Evolutionary conservation across 2,888 invertebrate genomes (phyloP), one percentile per base, ranked within the genome.

Genomic region (Nesidiocoris tenuis): DNA sequence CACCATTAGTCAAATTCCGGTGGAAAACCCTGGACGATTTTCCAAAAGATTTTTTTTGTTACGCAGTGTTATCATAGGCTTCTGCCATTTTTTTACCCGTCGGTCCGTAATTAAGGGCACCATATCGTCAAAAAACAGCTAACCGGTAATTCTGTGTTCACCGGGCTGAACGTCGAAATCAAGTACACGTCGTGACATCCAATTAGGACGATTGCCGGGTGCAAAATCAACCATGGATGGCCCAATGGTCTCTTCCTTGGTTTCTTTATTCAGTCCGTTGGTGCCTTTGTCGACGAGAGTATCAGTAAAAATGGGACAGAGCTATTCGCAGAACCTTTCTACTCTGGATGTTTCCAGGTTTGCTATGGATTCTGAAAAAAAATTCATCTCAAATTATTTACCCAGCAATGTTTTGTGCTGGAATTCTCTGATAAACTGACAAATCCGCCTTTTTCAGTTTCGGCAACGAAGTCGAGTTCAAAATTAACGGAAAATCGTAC

Each of bases 401-500:
- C n/a, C n/a, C 59, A 18, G 5, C 3, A 59, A 16, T 17, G 3
- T 59, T n/a, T 18, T n/a, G n/a, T n/a, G n/a, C n/a, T n/a, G n/a
- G n/a, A n/a, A n/a, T n/a, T n/a, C n/a, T n/a, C n/a, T n/a, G n/a
- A n/a, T n/a, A n/a, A n/a, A n/a, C n/a, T n/a, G n/a, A n/a, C n/a
- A n/a, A n/a, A n/a, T n/a, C n/a, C n/a, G n/a, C n/a, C n/a, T n/a
- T 67, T 70, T 12, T 1, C 63, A 72, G 72, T 12, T 72, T 25
- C 63, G 59, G 19, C 23, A 61, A 21, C 22, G 57, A 71, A 22
- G 64, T 76, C 19, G 65, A 76, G 54, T 21, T 76, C 23, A 64
- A 63, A 5, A 76, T 76, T 54, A 76, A 76, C 54, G 71, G 71
- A 7, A 76, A 76, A 39, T 22, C 72, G 21, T 76, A 21, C 56